phyloP scores from a whole-genome alignment of 1,140 invertebrate genomes.

The Formica exsecta region DNA sequence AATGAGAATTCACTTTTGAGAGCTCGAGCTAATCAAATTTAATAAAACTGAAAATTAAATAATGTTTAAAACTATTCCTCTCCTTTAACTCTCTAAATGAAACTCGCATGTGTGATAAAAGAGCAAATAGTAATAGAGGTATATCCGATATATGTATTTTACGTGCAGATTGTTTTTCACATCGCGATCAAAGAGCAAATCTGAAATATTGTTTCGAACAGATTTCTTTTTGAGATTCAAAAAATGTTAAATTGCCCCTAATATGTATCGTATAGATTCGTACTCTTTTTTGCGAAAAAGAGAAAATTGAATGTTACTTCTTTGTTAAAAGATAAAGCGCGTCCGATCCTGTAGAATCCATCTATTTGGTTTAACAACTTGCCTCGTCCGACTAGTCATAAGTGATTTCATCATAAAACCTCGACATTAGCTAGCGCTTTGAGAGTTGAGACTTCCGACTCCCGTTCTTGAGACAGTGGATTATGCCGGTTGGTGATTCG shows the following conservation, averaged over 20 bases:
- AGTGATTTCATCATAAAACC: constrained; percentile 67
- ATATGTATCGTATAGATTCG: too few relatives aligned
- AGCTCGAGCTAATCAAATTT: neutral
- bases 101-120: neutral
- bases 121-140: neutral
- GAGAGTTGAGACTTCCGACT: constrained; percentile 46
- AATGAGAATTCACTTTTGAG: neutral
- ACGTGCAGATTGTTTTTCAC: neutral
- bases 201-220: neutral
- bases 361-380: constrained; percentile 30
- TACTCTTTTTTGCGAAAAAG: neutral
- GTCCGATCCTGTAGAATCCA: neutral
- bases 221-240: neutral
- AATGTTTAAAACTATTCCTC: neutral
- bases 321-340: constrained; percentile 1
- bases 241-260: neutral
- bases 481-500: constrained; percentile 50
- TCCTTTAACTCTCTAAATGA: neutral
- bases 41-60: neutral
- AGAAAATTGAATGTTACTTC: neutral
- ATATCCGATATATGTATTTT: neutral
- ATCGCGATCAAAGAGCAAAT: neutral
- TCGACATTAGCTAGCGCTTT: constrained; percentile 63
- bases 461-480: constrained; percentile 57
- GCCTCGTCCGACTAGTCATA: constrained; percentile 51